Conservation (phyloP, 2,888 invertebrate species). For the Odontothrips loti region DNA sequence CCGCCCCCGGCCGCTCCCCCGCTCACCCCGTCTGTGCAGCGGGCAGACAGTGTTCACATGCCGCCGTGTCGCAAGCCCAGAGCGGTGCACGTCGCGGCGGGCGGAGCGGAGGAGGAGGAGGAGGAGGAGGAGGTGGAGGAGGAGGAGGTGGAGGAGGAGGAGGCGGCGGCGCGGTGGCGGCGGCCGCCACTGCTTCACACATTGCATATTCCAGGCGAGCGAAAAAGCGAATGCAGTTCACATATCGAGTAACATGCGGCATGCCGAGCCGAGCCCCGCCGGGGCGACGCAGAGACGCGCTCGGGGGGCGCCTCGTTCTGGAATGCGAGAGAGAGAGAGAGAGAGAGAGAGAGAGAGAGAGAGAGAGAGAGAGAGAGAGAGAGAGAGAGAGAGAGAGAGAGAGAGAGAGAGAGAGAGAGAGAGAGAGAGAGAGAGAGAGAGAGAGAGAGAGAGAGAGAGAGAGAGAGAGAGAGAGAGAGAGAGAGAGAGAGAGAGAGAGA, state of each 20-base stretch:
- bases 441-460: no score
- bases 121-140: not conserved
- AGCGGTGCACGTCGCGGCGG: not conserved
- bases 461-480: no score
- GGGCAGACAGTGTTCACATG: not conserved
- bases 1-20: not conserved
- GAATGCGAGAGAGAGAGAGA: not conserved
- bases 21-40: not conserved
- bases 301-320: not conserved
- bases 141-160: not conserved
- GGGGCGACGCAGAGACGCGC: not conserved
- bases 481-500: no score
- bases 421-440: no score
- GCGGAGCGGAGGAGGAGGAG: not conserved
- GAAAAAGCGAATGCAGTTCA: slow-evolving; percentile 17
- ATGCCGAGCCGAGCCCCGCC: not conserved
- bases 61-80: slow-evolving; percentile 1
- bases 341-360: no score
- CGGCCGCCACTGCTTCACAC: not conserved
- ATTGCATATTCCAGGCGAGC: slow-evolving; percentile 7
- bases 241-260: slow-evolving; percentile 18
- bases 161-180: not conserved
- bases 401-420: no score
- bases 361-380: no score
- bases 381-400: no score